phyloP scores from a whole-genome alignment of 2,113 vertebrate species.

The Phylloscopus whistleri region DNA sequence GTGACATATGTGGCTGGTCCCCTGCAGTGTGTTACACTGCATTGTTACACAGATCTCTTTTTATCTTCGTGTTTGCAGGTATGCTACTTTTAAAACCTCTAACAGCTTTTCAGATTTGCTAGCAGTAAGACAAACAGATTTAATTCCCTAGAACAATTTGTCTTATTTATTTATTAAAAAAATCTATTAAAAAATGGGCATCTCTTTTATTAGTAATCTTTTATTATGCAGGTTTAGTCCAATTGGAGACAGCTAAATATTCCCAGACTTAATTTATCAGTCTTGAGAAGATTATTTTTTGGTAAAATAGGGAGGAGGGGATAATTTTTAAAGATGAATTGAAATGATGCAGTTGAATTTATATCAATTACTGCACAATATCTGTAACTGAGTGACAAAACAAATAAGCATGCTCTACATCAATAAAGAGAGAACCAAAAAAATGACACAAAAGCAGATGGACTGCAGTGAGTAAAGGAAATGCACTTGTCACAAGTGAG shows the following conservation, averaged over 20 bases:
- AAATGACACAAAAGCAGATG: background rate
- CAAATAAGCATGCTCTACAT: background rate
- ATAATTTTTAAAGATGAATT: background rate
- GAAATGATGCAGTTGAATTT: background rate
- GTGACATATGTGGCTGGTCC: background rate
- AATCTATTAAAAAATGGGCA: background rate
- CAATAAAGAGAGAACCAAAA: background rate
- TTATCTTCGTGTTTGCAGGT: background rate
- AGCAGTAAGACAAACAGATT: background rate
- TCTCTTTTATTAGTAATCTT: background rate
- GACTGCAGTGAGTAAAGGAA: background rate
- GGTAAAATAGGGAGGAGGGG: background rate
- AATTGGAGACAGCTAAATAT: background rate
- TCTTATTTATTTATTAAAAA: background rate
- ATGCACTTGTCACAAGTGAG: background rate
- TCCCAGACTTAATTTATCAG: background rate
- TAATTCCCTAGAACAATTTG: background rate
- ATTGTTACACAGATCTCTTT: background rate
- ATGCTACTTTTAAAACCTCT: background rate
- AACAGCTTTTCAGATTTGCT: background rate
- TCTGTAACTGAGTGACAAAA: background rate
- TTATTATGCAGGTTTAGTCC: background rate
- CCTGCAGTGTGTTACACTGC: background rate
- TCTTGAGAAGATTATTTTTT: background rate
- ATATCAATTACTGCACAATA: background rate